These are phyloP conservation scores for Nasonia giraulti DNA, from an alignment of 1,140 invertebrate species.

Conservation along the genomic window DNA sequence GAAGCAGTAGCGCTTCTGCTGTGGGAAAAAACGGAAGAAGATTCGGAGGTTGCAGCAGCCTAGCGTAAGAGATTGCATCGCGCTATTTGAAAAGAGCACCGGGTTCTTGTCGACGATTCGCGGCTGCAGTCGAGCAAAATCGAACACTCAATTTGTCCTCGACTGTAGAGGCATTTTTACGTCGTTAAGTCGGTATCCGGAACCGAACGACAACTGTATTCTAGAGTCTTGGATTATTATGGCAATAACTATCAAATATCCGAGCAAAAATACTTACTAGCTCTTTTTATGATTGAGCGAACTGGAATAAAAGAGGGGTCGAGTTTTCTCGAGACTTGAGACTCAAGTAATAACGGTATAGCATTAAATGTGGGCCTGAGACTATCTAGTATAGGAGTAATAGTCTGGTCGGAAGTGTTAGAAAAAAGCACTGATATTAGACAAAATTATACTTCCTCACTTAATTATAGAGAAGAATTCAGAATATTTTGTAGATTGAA, in stretches of 20 bases:
- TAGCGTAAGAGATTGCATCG: constrained; percentile 32
- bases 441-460: too few species aligned
- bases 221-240: background rate
- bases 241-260: constrained; percentile 1
- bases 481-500: background rate
- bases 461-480: too few species aligned
- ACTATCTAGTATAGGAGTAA: too few species aligned
- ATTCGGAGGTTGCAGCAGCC: constrained; percentile 6
- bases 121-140: background rate
- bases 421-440: too few species aligned
- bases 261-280: background rate
- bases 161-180: constrained; percentile 12
- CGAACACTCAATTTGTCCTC: constrained; percentile 35
- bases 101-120: background rate
- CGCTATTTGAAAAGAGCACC: background rate
- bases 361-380: too few species aligned
- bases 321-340: too few species aligned
- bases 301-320: too few species aligned
- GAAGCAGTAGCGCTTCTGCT: background rate
- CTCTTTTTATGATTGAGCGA: too few species aligned
- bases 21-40: background rate
- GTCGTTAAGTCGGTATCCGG: constrained; percentile 30
- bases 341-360: too few species aligned
- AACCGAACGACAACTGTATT: background rate
- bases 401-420: too few species aligned